Conservation (phyloP, 2,888 invertebrate species). For the Xestobium rufovillosum region DNA sequence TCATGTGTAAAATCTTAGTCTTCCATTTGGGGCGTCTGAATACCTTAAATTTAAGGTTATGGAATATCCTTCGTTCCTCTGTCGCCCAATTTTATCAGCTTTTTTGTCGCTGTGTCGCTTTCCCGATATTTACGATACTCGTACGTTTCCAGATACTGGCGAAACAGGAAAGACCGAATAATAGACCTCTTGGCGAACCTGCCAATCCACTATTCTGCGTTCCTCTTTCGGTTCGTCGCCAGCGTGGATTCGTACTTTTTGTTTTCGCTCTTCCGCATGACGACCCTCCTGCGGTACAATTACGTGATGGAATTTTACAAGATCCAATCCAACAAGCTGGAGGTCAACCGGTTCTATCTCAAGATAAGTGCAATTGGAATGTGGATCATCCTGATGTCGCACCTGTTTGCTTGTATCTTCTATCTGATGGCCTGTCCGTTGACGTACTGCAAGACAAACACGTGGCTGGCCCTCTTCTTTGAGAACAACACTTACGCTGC, state of each 20-base stretch:
- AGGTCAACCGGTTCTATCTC: background rate
- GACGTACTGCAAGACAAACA: constrained; percentile 13
- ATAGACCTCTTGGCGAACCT: background rate
- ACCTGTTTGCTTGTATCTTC: constrained; percentile 47
- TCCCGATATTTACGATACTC: too few species aligned
- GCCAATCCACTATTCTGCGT: background rate
- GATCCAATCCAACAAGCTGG: background rate
- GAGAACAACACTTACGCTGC: constrained; percentile 10
- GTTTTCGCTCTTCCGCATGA: too few species aligned
- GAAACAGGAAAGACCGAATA: background rate
- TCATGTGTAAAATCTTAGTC: too few species aligned
- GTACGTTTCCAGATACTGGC: background rate
- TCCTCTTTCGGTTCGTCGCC: background rate
- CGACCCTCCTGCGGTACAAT: background rate
- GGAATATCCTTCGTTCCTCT: too few species aligned
- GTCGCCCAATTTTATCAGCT: too few species aligned
- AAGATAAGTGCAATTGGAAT: constrained; percentile 43
- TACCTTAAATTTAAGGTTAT: too few species aligned
- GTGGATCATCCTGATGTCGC: constrained; percentile 46
- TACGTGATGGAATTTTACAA: background rate
- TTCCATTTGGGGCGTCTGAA: too few species aligned
- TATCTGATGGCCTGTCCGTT: constrained; percentile 47
- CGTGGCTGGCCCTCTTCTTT: constrained; percentile 6
- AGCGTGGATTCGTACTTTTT: too few species aligned
- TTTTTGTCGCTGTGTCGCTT: too few species aligned